Percentiles rank a stretch among this genome's conserved stretches.
phyloP scores from a whole-genome alignment of 2,797 vertebrate species.

The Cheracebus regulus region DNA sequence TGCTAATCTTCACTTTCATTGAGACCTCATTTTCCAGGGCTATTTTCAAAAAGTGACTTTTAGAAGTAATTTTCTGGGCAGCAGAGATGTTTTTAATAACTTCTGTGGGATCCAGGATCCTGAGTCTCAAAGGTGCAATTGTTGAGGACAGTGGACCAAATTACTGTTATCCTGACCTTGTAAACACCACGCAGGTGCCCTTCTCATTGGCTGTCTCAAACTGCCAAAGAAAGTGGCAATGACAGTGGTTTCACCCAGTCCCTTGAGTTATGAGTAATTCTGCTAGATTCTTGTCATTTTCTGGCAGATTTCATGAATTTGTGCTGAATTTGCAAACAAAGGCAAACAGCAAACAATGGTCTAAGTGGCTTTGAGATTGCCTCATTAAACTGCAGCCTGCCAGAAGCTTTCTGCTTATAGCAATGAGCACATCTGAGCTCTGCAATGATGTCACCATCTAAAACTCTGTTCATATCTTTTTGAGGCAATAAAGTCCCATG shows the following conservation, averaged over 20 bases:
- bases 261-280: slow-evolving; percentile 13
- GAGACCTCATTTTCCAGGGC: neutral
- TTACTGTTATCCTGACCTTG: neutral
- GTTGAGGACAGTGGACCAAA: neutral
- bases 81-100: neutral
- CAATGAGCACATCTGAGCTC: neutral
- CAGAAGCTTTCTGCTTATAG: neutral
- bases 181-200: neutral
- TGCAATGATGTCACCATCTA: neutral
- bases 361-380: neutral
- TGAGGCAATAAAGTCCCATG: neutral
- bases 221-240: neutral
- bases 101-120: neutral
- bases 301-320: slow-evolving; percentile 49
- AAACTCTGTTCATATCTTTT: neutral
- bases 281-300: slow-evolving; percentile 41
- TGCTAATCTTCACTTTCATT: neutral
- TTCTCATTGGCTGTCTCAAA: neutral
- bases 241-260: neutral
- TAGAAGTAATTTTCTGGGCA: neutral
- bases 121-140: neutral
- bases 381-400: slow-evolving; percentile 41
- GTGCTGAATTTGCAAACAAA: slow-evolving; percentile 69
- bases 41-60: neutral
- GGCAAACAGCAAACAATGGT: slow-evolving; percentile 42